These are phyloP conservation scores for Sphinx pinastri DNA, from an alignment of 2,888 invertebrate genomes.

Conservation along the genomic window DNA sequence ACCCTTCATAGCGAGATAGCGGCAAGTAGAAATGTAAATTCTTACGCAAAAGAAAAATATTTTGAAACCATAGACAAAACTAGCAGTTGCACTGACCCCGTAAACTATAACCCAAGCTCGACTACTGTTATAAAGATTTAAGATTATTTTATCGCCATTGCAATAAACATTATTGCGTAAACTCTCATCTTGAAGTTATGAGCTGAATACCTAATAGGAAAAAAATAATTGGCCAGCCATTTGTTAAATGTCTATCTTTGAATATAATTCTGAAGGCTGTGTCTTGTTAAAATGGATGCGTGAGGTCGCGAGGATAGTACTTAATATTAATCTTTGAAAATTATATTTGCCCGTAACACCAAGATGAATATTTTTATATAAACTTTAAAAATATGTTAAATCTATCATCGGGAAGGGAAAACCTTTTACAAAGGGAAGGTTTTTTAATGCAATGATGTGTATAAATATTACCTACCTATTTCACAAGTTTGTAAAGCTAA, in stretches of 20 bases:
- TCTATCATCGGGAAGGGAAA: too few species aligned
- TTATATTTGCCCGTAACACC: background rate
- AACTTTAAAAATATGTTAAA: too few species aligned
- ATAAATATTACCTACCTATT: too few species aligned
- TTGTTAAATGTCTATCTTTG: constrained; percentile 19
- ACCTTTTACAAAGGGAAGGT: too few species aligned
- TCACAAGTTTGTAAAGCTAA: too few species aligned
- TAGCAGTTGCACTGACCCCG: constrained; percentile 17
- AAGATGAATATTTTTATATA: background rate
- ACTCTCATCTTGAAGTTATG: constrained; percentile 19
- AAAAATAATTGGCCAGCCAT: constrained; percentile 20
- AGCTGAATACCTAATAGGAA: constrained; percentile 22
- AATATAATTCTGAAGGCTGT: background rate
- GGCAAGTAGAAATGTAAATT: background rate
- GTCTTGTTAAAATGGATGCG: background rate
- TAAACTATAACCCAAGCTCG: constrained; percentile 9
- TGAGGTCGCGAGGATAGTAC: background rate
- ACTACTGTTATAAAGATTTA: constrained; percentile 25
- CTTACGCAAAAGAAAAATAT: background rate
- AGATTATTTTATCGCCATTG: constrained; percentile 23
- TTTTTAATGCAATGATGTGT: too few species aligned
- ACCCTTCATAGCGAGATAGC: too few species aligned
- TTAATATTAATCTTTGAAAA: background rate
- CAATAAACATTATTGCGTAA: constrained; percentile 19
- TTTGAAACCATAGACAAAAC: constrained; percentile 6